Percentiles rank a stretch among this genome's conserved stretches.
Evolutionary conservation across 2,113 vertebrate genomes (phyloP).

Genomic region (Pundamilia nyererei): DNA sequence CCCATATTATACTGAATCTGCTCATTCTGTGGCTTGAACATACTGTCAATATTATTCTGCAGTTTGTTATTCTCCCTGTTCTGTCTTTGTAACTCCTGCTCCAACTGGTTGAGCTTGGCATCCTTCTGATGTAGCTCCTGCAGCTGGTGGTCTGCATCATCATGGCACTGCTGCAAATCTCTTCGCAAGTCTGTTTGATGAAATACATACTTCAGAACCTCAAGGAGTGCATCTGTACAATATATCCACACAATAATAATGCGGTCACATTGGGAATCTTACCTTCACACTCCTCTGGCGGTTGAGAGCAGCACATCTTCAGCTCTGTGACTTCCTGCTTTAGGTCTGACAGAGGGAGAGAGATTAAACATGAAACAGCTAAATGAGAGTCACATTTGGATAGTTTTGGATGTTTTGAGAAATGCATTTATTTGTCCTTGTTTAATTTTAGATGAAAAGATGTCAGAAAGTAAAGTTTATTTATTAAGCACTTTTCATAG

Average conservation of each 20-base stretch:
- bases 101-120: neutral
- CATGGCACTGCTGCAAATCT: neutral
- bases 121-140: neutral
- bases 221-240: neutral
- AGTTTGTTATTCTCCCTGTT: neutral
- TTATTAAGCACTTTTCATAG: neutral
- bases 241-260: neutral
- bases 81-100: neutral
- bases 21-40: neutral
- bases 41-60: neutral
- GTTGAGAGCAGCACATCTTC: neutral
- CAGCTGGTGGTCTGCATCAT: neutral
- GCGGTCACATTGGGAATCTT: neutral
- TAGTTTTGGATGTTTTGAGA: neutral
- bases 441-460: neutral
- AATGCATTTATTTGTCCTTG: neutral
- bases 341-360: conserved; percentile 1
- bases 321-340: neutral
- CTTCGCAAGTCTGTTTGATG: neutral
- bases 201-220: neutral
- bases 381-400: neutral
- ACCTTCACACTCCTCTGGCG: conserved; percentile 3
- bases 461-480: neutral
- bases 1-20: neutral
- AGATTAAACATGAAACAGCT: neutral